phyloP scores from a whole-genome alignment of 2,797 vertebrate species.

The Odontamblyopus rebecca region DNA sequence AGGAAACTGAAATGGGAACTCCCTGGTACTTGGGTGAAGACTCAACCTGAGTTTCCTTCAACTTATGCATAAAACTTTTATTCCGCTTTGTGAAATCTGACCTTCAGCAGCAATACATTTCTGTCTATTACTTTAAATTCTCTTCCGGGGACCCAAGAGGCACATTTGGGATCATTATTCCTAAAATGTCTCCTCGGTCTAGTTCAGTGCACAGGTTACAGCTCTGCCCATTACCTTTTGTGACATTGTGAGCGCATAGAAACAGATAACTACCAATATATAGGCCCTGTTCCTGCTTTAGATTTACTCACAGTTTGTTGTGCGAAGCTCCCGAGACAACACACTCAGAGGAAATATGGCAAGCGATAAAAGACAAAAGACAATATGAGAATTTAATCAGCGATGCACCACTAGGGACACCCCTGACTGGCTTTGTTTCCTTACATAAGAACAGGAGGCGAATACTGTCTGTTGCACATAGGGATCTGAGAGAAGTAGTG shows the following conservation, averaged over 20 bases:
- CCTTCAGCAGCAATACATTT: slow-evolving; percentile 2
- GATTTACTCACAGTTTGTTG: not conserved
- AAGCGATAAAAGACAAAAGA: slow-evolving; percentile 14
- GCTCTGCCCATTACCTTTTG: slow-evolving; percentile 8
- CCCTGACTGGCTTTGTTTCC: slow-evolving; percentile 18
- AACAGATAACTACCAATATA: slow-evolving; percentile 11
- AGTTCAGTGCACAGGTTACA: slow-evolving; percentile 8
- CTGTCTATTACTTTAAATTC: slow-evolving; percentile 4
- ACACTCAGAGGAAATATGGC: slow-evolving; percentile 1
- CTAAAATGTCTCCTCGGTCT: slow-evolving; percentile 8
- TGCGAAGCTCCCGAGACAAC: slow-evolving; percentile 5
- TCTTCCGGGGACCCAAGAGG: not conserved
- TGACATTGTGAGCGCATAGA: slow-evolving; percentile 7
- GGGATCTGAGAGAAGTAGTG: slow-evolving; percentile 22
- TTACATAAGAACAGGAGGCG: not conserved
- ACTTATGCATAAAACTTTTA: not conserved
- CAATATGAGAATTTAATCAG: slow-evolving; percentile 22
- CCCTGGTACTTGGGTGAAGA: not conserved
- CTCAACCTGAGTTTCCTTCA: not conserved
- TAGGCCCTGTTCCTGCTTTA: not conserved
- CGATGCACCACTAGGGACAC: not conserved
- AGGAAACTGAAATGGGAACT: not conserved
- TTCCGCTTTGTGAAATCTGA: slow-evolving; percentile 2
- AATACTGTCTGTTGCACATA: not conserved
- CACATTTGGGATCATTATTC: slow-evolving; percentile 5